Percentiles rank a stretch among this genome's conserved stretches.
Evolutionary conservation across 2,113 vertebrate genomes (phyloP).

Genomic region (Arizona elegans): DNA sequence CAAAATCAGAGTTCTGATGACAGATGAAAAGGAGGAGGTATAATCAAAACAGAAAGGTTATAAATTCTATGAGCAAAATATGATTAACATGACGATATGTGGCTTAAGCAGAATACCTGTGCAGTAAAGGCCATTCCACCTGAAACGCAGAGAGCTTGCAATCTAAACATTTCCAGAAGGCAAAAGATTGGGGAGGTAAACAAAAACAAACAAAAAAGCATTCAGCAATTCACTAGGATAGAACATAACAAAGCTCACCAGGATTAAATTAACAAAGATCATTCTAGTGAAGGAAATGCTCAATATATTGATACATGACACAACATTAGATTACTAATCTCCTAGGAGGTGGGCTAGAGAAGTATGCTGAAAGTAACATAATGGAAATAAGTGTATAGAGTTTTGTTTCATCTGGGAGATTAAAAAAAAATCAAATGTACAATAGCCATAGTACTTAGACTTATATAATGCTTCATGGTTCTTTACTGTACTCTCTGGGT

Average conservation of each 20-base stretch:
- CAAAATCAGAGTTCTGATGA: constrained; percentile 23
- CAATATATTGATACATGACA: background rate
- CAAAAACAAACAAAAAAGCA: background rate
- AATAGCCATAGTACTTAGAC: background rate
- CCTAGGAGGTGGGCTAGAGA: background rate
- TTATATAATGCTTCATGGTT: background rate
- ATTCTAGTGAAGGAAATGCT: background rate
- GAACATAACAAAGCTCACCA: background rate
- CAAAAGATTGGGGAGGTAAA: background rate
- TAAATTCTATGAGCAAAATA: constrained; percentile 7
- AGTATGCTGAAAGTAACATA: background rate
- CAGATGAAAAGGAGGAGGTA: background rate
- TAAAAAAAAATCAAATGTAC: background rate
- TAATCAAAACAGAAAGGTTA: constrained; percentile 11
- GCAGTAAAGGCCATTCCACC: background rate
- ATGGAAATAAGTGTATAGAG: background rate
- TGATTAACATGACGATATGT: background rate
- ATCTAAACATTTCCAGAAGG: background rate
- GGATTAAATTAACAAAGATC: background rate
- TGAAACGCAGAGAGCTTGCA: background rate
- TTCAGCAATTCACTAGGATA: background rate
- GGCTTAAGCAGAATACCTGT: background rate
- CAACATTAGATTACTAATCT: background rate
- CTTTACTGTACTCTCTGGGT: background rate
- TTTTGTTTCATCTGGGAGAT: background rate